Evolutionary conservation across 2,797 vertebrate genomes (phyloP).

Genomic region (Ciconia nigra): DNA sequence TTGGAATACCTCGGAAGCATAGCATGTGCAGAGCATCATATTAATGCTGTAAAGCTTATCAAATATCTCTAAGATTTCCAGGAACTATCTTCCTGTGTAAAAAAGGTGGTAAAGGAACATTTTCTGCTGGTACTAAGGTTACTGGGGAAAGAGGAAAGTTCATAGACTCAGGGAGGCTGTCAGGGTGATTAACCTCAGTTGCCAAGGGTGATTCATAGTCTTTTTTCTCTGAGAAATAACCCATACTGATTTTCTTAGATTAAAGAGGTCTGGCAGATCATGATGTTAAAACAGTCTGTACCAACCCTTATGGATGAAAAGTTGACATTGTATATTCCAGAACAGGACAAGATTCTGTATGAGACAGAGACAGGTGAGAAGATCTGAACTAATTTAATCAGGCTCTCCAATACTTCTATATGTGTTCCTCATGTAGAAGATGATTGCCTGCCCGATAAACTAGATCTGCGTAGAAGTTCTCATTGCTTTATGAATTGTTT

Average conservation of each 20-base stretch:
- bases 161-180: neutral
- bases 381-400: neutral
- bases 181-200: neutral
- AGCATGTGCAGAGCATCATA: neutral
- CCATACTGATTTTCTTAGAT: neutral
- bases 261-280: neutral
- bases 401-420: neutral
- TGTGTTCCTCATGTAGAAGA: neutral
- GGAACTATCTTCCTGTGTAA: neutral
- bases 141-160: neutral
- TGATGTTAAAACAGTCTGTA: neutral
- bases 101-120: neutral
- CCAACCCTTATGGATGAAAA: neutral
- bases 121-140: neutral
- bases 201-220: neutral
- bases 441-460: neutral
- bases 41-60: neutral
- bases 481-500: neutral
- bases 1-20: neutral
- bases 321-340: neutral
- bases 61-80: neutral
- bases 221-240: neutral
- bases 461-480: neutral
- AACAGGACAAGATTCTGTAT: neutral
- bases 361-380: neutral